phyloP scores from a whole-genome alignment of 2,797 vertebrate species.

The Micrastur ruficollis region DNA sequence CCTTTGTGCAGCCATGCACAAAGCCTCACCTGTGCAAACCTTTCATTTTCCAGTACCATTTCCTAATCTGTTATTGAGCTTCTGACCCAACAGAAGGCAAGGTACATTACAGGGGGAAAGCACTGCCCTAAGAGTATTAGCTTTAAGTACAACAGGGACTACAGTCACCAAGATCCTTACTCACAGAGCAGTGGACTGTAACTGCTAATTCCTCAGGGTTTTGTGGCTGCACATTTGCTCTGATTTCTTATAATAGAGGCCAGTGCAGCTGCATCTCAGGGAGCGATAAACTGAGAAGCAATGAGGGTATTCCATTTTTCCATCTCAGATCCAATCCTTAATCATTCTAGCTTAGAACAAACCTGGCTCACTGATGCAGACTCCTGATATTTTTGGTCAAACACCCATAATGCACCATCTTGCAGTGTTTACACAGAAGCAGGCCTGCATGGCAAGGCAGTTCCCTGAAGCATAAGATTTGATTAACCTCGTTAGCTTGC shows the following conservation, averaged over 20 bases:
- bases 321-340: neutral
- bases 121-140: neutral
- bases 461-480: conserved; percentile 73
- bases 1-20: neutral
- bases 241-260: neutral
- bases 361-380: neutral
- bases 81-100: neutral
- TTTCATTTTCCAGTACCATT: neutral
- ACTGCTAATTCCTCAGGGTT: neutral
- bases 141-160: neutral
- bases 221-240: neutral
- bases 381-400: conserved; percentile 2
- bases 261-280: neutral
- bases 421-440: conserved; percentile 19
- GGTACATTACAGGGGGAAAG: neutral
- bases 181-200: neutral
- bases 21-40: neutral
- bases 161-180: neutral
- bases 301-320: neutral
- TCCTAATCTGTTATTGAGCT: neutral
- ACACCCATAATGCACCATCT: conserved; percentile 16
- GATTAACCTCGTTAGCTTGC: conserved; percentile 73
- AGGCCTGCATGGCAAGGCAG: conserved; percentile 30
- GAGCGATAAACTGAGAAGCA: neutral
- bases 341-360: neutral